Percentiles rank a stretch among this genome's conserved stretches.
These are phyloP conservation scores for Gallinago undulata DNA, from an alignment of 2,113 vertebrate species.

Conservation along the genomic window DNA sequence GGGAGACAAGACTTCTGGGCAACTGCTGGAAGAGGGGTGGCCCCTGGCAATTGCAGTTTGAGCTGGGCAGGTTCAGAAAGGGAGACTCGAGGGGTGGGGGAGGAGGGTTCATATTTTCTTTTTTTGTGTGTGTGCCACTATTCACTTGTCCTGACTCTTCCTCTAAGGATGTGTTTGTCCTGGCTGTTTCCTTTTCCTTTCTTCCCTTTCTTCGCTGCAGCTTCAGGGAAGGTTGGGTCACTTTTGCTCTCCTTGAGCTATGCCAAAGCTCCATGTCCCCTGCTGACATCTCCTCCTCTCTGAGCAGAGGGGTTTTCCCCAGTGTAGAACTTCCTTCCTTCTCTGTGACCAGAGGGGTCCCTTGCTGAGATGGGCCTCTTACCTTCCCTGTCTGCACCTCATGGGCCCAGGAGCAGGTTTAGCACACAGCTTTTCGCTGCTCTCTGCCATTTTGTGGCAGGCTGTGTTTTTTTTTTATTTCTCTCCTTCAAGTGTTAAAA, in stretches of 20 bases:
- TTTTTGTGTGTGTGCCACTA: neutral
- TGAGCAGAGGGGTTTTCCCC: neutral
- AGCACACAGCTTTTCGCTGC: neutral
- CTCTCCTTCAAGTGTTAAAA: neutral
- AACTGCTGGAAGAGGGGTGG: neutral
- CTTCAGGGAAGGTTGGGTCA: neutral
- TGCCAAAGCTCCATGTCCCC: neutral
- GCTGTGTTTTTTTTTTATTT: neutral
- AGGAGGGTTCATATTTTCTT: neutral
- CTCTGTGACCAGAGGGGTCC: neutral
- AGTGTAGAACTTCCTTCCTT: neutral
- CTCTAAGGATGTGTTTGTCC: neutral
- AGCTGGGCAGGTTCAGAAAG: conserved; percentile 2
- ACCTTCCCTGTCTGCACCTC: neutral
- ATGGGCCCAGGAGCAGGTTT: neutral
- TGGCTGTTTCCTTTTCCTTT: neutral
- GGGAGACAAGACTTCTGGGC: neutral
- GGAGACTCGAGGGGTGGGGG: neutral
- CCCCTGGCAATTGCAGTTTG: neutral
- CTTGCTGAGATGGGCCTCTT: neutral
- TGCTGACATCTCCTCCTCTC: fast-evolving
- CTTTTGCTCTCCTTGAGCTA: neutral
- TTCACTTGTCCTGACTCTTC: neutral
- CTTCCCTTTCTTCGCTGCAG: neutral
- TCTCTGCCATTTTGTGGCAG: neutral